phyloP scores from a whole-genome alignment of 2,113 vertebrate genomes.

The Erythrocercus mccallii region DNA sequence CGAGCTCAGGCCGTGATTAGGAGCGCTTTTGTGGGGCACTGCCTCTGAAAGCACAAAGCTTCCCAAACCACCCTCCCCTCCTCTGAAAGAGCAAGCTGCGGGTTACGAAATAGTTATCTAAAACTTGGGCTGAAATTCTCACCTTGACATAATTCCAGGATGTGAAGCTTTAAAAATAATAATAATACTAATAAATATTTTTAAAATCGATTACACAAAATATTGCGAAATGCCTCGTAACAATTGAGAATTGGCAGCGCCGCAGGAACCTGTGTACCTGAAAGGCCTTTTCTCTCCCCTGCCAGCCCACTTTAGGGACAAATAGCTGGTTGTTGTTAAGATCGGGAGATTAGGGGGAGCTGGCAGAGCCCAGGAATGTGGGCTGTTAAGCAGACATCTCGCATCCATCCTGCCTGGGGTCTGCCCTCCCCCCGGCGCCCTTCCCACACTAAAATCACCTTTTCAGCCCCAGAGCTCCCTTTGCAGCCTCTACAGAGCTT shows the following conservation, averaged over 20 bases:
- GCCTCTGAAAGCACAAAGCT: neutral
- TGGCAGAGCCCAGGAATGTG: neutral
- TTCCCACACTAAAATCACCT: neutral
- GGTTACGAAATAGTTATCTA: rapidly evolving
- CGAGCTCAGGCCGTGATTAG: neutral
- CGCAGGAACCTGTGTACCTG: neutral
- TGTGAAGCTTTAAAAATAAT: neutral
- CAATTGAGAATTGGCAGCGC: neutral
- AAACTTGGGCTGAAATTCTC: neutral
- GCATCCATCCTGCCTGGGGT: neutral
- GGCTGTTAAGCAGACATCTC: neutral
- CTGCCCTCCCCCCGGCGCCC: neutral
- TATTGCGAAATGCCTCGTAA: neutral
- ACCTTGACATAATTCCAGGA: neutral
- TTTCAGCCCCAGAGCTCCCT: neutral
- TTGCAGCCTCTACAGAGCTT: neutral
- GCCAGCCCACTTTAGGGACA: neutral
- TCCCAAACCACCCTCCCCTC: neutral
- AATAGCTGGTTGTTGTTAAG: neutral
- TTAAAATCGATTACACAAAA: neutral
- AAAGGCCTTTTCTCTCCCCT: neutral
- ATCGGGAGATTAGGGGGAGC: neutral
- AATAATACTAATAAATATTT: too few species aligned
- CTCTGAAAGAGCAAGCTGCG: neutral
- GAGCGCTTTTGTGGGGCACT: neutral